Evolutionary conservation across 23 tunicate species (phyloP), one percentile per base, ranked within the genome.

Genomic region (Botrylloides violaceus): DNA sequence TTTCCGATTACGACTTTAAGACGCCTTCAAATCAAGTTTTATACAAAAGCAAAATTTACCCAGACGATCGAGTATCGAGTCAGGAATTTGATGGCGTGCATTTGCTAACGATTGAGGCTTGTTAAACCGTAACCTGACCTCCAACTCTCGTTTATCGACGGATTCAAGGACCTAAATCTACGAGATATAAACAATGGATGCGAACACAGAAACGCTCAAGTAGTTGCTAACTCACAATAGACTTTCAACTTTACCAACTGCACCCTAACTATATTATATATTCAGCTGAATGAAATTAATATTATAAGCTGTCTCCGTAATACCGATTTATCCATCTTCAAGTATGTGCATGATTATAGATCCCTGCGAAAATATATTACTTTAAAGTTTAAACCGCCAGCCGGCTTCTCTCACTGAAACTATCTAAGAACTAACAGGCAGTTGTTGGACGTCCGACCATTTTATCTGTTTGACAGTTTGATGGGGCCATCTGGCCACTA

Each of bases 401-500:
- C 53, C 9, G 12, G 9, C 12, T 43, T 43, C 53, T 43, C 53
- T 43, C 53, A 15, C 15, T 43, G 53, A 43, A 43, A 29, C 34
- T 25, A 3, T 25, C 70, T 19, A 63, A 25, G 34, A 33, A 68
- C 74, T 68, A 68, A 68, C 56, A 39, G 58, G 56, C 58, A 37
- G 56, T 68, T 22, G 29, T 25, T 37, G 30, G 36, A 23, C 30
- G 29, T 43, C 31, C 74, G 58, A 35, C 37, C 58, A 43, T 68
- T 68, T 68, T 68, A 68, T 68, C 58, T 68, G 47, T 43, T 36
- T n/a, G 59, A 19, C 37, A 27, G 36, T 68, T 43, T 63, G 70
- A 63, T 32, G 65, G 65, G 74, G 74, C 56, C 74, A 68, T 68
- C 74, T 68, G 74, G 74, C 74, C 58, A 43, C 58, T 68, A 68